phyloP scores from a whole-genome alignment of 2,113 vertebrate genomes.

The Enhydra lutris region DNA sequence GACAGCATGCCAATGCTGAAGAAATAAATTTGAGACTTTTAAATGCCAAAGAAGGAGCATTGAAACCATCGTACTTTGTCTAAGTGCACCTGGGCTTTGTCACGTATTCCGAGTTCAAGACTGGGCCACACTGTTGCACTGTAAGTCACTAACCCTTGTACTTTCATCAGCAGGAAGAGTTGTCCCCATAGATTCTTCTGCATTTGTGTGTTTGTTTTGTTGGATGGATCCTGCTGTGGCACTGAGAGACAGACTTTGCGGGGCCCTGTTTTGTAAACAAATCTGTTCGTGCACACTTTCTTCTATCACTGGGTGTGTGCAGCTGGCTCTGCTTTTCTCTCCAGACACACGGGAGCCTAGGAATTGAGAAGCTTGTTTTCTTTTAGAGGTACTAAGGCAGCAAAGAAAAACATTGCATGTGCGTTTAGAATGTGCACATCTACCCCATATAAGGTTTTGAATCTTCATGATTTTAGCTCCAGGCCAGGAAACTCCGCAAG shows the following conservation, averaged over 20 bases:
- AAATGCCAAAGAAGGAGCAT: not conserved
- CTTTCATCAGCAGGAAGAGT: not conserved
- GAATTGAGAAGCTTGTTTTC: constrained; percentile 4
- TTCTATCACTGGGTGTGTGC: not conserved
- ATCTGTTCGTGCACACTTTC: constrained; percentile 37
- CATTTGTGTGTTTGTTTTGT: constrained; percentile 51
- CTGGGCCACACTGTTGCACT: not conserved
- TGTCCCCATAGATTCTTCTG: not conserved
- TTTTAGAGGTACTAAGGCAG: not conserved
- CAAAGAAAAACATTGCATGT: not conserved
- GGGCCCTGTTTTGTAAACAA: constrained; percentile 68
- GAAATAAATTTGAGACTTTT: not conserved
- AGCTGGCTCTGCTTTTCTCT: constrained; percentile 23
- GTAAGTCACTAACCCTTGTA: not conserved
- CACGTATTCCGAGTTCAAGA: not conserved
- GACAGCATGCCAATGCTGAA: not conserved
- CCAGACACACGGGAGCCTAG: constrained; percentile 2
- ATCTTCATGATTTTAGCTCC: not conserved
- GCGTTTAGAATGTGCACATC: not conserved
- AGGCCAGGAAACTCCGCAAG: not conserved
- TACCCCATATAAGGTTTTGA: rapidly evolving
- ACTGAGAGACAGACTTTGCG: constrained; percentile 58
- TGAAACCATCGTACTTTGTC: rapidly evolving
- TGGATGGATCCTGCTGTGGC: constrained; percentile 47
- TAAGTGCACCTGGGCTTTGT: not conserved